Evolutionary conservation across 2,888 invertebrate genomes (phyloP).

Genomic region (Aleiodes alternator): DNA sequence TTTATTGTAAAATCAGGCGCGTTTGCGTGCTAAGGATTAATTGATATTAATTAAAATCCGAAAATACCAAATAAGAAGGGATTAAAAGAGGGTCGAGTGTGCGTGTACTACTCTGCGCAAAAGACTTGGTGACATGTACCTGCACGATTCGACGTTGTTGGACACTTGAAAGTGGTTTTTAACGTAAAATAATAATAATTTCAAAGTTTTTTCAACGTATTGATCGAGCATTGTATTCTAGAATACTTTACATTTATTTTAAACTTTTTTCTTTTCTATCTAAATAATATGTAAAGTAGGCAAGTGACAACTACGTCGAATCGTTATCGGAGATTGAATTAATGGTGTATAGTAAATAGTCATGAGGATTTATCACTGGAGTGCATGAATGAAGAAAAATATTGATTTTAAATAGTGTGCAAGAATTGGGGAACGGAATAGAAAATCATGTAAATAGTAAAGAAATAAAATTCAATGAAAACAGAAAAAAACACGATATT

Average conservation of each 20-base stretch:
- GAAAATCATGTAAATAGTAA: conserved; percentile 25
- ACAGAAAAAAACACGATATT: conserved; percentile 17
- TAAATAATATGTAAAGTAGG: not conserved
- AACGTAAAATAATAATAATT: not conserved
- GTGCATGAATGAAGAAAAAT: not conserved
- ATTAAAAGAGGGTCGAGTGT: not conserved
- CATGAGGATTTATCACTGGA: conserved; percentile 11
- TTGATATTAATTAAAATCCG: conserved; percentile 44
- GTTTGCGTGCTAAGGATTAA: conserved; percentile 45
- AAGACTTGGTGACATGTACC: conserved; percentile 43
- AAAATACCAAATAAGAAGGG: conserved; percentile 23
- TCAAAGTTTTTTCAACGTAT: not conserved
- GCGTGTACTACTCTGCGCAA: conserved; percentile 1
- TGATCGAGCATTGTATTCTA: not conserved
- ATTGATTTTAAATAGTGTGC: conserved; percentile 14
- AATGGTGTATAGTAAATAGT: conserved; percentile 28
- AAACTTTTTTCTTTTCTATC: not conserved
- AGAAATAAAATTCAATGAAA: not conserved
- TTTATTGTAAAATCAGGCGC: conserved; percentile 52
- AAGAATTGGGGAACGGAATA: not conserved
- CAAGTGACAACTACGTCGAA: conserved; percentile 40
- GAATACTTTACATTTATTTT: not conserved
- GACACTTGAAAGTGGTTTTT: conserved; percentile 12
- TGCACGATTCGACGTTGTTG: conserved; percentile 42
- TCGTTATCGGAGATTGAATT: conserved; percentile 32